These are phyloP conservation scores for Todiramphus saurophagus DNA, from an alignment of 2,113 vertebrate genomes.

Conservation along the genomic window DNA sequence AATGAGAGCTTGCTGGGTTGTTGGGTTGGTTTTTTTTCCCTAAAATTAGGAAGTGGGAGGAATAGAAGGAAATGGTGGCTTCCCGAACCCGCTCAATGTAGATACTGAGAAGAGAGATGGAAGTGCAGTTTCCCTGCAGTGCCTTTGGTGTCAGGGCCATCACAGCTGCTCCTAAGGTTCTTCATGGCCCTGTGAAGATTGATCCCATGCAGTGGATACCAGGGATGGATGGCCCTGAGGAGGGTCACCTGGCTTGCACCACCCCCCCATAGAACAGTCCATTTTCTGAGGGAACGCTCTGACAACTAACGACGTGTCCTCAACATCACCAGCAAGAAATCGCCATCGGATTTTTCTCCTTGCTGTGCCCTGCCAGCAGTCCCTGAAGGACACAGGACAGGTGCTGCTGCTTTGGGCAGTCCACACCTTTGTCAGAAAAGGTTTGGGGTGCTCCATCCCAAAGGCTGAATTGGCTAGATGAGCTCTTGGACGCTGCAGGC, in stretches of 20 bases:
- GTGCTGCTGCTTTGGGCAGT: not conserved
- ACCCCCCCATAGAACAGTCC: not conserved
- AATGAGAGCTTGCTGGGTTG: not conserved
- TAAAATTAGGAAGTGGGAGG: conserved; percentile 43
- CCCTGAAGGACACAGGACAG: not conserved
- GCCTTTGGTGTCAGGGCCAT: conserved; percentile 7
- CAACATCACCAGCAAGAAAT: not conserved
- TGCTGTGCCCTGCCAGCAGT: not conserved
- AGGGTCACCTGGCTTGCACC: not conserved
- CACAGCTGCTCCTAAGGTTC: not conserved
- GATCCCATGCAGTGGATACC: not conserved
- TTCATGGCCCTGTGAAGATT: not conserved
- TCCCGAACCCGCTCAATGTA: not conserved
- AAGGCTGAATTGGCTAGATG: not conserved
- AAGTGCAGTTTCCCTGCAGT: not conserved
- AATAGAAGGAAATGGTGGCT: not conserved
- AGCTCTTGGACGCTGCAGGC: not conserved
- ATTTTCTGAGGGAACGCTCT: not conserved
- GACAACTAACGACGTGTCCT: not conserved
- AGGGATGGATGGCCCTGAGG: not conserved
- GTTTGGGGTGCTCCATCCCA: not conserved
- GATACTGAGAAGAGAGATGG: not conserved
- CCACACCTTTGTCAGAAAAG: not conserved
- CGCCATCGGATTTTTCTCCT: not conserved
- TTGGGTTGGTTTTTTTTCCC: not conserved